Percentiles rank a stretch among this genome's conserved stretches.
Evolutionary conservation across 2,113 vertebrate genomes (phyloP).

Genomic region (Corythornis cristatus): DNA sequence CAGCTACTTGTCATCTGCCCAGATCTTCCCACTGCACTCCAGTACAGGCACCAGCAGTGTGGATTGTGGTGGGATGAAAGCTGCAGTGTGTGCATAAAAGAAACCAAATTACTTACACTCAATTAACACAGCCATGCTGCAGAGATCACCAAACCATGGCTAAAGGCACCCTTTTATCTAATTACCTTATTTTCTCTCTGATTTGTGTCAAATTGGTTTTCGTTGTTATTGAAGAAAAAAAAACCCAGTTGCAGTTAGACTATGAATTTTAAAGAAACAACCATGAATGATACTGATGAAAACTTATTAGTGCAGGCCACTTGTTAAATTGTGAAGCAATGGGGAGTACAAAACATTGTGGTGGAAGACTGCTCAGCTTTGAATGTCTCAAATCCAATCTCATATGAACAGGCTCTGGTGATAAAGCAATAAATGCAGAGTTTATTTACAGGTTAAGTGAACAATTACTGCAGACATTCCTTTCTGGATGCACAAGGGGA

Average conservation of each 20-base stretch:
- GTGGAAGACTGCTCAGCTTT: background rate
- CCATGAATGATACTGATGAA: background rate
- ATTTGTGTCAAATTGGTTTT: background rate
- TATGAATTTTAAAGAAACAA: background rate
- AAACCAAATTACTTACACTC: background rate
- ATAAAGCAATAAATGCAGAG: background rate
- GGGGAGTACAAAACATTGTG: background rate
- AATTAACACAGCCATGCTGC: background rate
- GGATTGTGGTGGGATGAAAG: slow-evolving; percentile 19
- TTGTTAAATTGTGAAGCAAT: background rate
- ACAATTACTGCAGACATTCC: background rate
- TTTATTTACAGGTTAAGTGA: background rate
- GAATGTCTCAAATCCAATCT: background rate
- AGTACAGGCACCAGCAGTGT: background rate
- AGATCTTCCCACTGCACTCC: background rate
- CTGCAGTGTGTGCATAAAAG: background rate
- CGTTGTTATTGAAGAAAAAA: background rate
- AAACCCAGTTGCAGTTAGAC: background rate
- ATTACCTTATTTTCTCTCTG: background rate
- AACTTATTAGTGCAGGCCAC: background rate
- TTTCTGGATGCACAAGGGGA: background rate
- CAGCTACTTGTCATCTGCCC: background rate
- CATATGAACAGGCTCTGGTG: background rate
- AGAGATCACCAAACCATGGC: background rate
- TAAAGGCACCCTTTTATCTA: background rate